Evolutionary conservation across 2,888 invertebrate species (phyloP), one percentile per base, ranked within the genome.

Genomic region (Philereme transversata): DNA sequence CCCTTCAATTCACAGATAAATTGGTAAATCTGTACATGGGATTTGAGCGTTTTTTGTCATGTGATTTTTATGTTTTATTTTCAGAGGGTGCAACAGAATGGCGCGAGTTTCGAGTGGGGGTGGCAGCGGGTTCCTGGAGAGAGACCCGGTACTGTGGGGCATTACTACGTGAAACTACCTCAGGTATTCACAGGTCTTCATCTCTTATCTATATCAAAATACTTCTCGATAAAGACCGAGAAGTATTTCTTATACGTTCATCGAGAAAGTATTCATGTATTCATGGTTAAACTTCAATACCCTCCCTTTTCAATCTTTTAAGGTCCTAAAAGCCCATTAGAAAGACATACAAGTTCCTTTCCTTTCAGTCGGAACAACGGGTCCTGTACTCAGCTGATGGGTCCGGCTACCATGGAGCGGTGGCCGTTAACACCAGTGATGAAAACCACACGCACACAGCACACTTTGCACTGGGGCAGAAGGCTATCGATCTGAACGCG

Each of bases 351-450:
- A 22, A 22, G 22, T 22, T 22, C 22, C 22, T 44, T 34, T 9
- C 4, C 45, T 51, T 55, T 0, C 78, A 90, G 90, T 76, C 87
- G 4, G 84, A 89, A 51, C 93, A 94, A 67, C 90, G 93, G 60
- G 94, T 95, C 22, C 88, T 93, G 65, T 95, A 95, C 79, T 83
- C 94, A 41, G 94, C 94, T 0, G 94, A 95, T 74, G 93, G 93
- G 72, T 94, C 93, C 90, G 94, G 95, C 9, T 95, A 94, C 83
- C 95, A 95, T 83, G 94, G 95, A 5, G 90, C 94, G 11, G 93
- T 94, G 50, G 89, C 92, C 55, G 93, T 94, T 73, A 90, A 88
- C 74, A 93, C 93, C 35, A 83, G 84, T 9, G 91, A 92, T 46
- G 89, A 90, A 0, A 87, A 91, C 50, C 92, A 93, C 69, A 77